phyloP scores from a whole-genome alignment of 1,140 invertebrate species.

The Piezodorus guildinii region DNA sequence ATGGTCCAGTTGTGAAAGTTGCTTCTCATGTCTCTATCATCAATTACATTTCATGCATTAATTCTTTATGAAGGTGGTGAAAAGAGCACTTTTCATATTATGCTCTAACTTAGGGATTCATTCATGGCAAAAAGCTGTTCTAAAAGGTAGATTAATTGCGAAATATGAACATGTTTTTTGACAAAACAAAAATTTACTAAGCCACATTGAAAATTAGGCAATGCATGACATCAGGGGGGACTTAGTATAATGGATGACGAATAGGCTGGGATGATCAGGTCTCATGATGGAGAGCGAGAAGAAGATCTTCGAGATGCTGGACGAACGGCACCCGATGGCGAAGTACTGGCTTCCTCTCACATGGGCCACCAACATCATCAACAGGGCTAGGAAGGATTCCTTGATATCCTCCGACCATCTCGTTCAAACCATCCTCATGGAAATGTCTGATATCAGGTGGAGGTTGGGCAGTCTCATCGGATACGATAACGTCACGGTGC shows the following conservation, averaged over 20 bases:
- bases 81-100: too few species aligned
- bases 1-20: too few species aligned
- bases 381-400: slow-evolving; percentile 66
- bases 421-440: slow-evolving; percentile 69
- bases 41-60: too few species aligned
- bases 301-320: slow-evolving; percentile 79
- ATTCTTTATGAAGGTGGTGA: too few species aligned
- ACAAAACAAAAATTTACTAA: too few species aligned
- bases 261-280: slow-evolving; percentile 41
- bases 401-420: slow-evolving; percentile 74
- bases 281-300: slow-evolving; percentile 82
- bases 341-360: slow-evolving; percentile 88
- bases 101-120: too few species aligned
- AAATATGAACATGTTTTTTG: too few species aligned
- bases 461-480: slow-evolving; percentile 68
- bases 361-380: slow-evolving; percentile 84
- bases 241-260: background rate
- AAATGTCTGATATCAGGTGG: slow-evolving; percentile 69
- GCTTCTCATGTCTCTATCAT: too few species aligned
- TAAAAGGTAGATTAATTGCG: too few species aligned
- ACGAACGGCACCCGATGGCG: slow-evolving; percentile 68
- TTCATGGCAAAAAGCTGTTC: too few species aligned
- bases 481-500: slow-evolving; percentile 95
- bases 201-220: too few species aligned
- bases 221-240: too few species aligned